These are phyloP conservation scores for Dicranocentrus wangi DNA, from an alignment of 2,888 invertebrate genomes.

Conservation along the genomic window DNA sequence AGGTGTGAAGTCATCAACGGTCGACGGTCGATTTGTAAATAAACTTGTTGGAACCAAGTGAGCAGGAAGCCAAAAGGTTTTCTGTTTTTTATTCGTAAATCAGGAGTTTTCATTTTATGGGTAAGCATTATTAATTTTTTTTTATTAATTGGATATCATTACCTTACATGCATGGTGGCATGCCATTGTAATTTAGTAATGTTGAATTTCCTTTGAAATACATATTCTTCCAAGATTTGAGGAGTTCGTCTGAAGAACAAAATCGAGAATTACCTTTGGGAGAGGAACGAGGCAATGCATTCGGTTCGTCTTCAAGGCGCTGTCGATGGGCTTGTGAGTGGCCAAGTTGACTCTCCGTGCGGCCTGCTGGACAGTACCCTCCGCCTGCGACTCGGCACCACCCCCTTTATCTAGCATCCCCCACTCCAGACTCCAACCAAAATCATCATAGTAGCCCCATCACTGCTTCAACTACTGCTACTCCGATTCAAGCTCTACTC, in stretches of 20 bases:
- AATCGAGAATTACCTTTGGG: constrained; percentile 72
- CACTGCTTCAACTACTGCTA: constrained; percentile 37
- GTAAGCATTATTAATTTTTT: constrained; percentile 44
- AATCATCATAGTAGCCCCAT: constrained; percentile 30
- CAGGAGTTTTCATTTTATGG: constrained; percentile 69
- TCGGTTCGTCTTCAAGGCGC: constrained; percentile 66
- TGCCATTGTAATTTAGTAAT: constrained; percentile 38
- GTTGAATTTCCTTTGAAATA: too few relatives aligned
- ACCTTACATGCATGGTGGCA: too few relatives aligned
- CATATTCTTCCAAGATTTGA: too few relatives aligned
- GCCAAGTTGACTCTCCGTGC: constrained; percentile 92
- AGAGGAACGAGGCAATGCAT: constrained; percentile 70
- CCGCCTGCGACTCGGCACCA: constrained; percentile 65
- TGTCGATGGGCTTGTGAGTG: constrained; percentile 95
- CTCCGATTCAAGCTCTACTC: constrained; percentile 26
- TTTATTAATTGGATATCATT: too few relatives aligned
- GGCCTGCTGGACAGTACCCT: constrained; percentile 61
- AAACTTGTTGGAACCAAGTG: constrained; percentile 6
- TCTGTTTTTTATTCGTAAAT: constrained; percentile 54
- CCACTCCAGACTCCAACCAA: constrained; percentile 44
- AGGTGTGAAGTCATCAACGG: too few relatives aligned
- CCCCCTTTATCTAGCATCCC: constrained; percentile 72
- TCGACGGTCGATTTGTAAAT: background rate
- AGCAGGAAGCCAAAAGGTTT: constrained; percentile 63
- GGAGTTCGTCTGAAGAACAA: constrained; percentile 71